These are phyloP conservation scores for Atethmia centrago DNA, from an alignment of 2,888 invertebrate genomes.

Conservation along the genomic window DNA sequence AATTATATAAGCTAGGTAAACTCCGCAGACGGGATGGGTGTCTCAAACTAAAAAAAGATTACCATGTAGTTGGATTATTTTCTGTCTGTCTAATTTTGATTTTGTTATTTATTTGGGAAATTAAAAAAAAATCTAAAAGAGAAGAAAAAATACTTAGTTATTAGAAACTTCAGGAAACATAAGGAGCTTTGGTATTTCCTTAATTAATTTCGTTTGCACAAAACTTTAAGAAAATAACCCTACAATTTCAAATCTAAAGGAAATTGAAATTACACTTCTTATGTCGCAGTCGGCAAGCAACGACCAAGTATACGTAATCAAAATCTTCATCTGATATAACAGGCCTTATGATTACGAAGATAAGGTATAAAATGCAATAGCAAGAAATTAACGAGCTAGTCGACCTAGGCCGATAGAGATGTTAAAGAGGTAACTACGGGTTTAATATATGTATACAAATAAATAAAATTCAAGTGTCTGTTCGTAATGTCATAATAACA, in stretches of 20 bases:
- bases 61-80: neutral
- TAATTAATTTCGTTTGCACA: neutral
- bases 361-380: slow-evolving; percentile 4
- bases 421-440: slow-evolving; percentile 6
- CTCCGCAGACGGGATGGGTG: neutral
- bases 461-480: no score
- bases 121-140: no score
- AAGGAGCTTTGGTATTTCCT: neutral
- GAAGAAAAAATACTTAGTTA: neutral
- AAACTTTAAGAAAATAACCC: neutral
- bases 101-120: neutral
- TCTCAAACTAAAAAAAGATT: no score
- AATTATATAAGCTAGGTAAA: neutral
- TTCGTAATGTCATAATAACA: no score
- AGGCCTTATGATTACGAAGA: rapidly evolving
- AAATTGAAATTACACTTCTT: slow-evolving; percentile 13
- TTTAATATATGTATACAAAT: slow-evolving; percentile 7
- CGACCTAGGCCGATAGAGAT: slow-evolving; percentile 24
- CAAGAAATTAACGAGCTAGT: slow-evolving; percentile 10
- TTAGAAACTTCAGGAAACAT: neutral
- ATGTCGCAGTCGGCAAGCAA: neutral
- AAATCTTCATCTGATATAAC: neutral
- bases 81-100: neutral
- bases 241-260: slow-evolving; percentile 3
- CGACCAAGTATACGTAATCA: neutral